Base-by-base conservation (phyloP, 2,888 invertebrate genomes). In the Parnassius smintheus region DNA sequence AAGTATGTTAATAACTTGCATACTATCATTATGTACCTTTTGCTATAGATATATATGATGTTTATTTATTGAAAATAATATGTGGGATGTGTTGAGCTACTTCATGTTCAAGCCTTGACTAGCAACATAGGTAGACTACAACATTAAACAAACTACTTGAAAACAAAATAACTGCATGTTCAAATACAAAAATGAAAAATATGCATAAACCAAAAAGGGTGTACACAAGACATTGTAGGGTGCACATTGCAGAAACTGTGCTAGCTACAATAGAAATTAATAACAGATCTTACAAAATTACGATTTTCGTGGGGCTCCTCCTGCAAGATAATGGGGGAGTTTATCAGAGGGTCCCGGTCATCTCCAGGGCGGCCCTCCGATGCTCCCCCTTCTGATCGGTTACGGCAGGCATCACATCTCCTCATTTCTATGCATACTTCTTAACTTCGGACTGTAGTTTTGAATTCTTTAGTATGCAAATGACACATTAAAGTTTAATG, bases 391-490 rank as follows among this genome's bases (percentile, higher is more conserved):
- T 87, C 85, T 65, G 84, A 78, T 75, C 82, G 84, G 76, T 81
- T 81, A 82, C 85, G 85, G 75, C 78, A 82, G 70, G 83, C 83
- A 82, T 89, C 88, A 82, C 76, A 76, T 74, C 82, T 88, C 90
- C 86, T 90, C 91, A 91, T 91, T 79, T 82, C 86, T 89, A 90
- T 74, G 85, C 91, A 91, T 90, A 88, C 85, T 88, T 87, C 85
- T 82, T 72, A 83, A 85, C 87, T 85, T 85, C 76, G 81, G 84
- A 86, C 86, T 86, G 82, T 75, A 76, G 82, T 60, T 58, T 85
- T 79, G 78, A 75, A 81, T 81, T 84, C 84, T 76, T 81, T 73
- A 78, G 77, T 71, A 75, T 63, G 61, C 65, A 66, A 66, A 68
- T 65, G 53, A 52, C 65, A 62, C 61, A 66, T 66, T 59, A 63